Evolutionary conservation across 2,797 vertebrate genomes (phyloP), one percentile per base, ranked within the genome.

Genomic region (Artibeus jamaicensis): DNA sequence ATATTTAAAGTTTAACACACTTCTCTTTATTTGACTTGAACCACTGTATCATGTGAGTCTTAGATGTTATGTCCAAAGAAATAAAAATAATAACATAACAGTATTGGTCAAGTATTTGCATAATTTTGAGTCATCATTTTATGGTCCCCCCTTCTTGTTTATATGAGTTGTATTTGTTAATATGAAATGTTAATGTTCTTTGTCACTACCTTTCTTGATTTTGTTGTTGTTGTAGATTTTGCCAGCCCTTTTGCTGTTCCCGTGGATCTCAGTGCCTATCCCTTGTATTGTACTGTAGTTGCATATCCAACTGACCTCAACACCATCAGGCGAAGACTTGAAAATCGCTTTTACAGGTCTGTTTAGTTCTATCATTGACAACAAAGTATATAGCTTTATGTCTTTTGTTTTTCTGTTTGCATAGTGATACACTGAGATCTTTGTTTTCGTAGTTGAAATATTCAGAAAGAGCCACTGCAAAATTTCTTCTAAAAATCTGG

Each of bases 341-440:
- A 99, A 98, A 99, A 99, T 98, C 99, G 99, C 93, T 99, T 99
- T 98, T 99, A 99, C 98, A 99, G 99, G 99, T 99, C 95, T 87
- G 97, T 83, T 95, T 95, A 70, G 1, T 94, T 87, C 92, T 91
- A 82, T 83, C 29, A 70, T 86, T 93, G 91, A 73, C 73, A 76
- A 34, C 53, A 79, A 91, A 95, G 53, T 83, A 68, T 22, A 79
- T 39, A 90, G 34, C 11, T 88, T 73, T 77, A 44, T 71, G 48
- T 37, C 26, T 67, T 68, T 93, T 89, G 67, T 37, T 81, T 93
- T 59, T 21, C 14, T 86, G 94, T 76, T 84, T 84, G 65, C 18
- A 46, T 77, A 48, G 37, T 19, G 42, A 74, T 74, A 68, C 16
- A 88, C 6, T 70, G 65, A 86, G 18, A 67, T 92, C 32, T 94